Evolutionary conservation across 2,113 vertebrate genomes (phyloP).

Genomic region (Dromiciops gliroides): DNA sequence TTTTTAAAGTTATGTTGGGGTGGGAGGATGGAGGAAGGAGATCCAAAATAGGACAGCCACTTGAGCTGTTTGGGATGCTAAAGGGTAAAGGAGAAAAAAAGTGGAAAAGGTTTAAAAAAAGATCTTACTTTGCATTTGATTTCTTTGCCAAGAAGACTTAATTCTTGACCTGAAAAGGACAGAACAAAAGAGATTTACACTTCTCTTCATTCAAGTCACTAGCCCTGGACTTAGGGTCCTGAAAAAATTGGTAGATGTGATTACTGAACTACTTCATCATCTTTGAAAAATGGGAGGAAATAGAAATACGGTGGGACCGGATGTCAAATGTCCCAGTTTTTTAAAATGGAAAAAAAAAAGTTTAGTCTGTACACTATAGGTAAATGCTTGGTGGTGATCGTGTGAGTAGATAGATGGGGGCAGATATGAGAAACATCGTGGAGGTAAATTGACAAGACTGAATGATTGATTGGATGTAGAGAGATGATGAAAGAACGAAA

Average conservation of each 20-base stretch:
- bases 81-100: not conserved
- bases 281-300: not conserved
- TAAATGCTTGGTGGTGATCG: not conserved
- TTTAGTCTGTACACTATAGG: not conserved
- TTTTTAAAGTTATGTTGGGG: not conserved
- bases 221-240: not conserved
- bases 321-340: not conserved
- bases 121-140: not conserved
- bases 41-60: not conserved
- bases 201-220: not conserved
- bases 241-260: not conserved
- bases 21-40: not conserved
- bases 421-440: not conserved
- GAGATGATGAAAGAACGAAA: not conserved
- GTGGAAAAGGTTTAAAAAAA: not conserved
- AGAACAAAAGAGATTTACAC: not conserved
- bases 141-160: not conserved
- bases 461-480: not conserved
- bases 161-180: not conserved
- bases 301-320: not conserved
- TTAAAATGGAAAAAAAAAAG: too few species aligned
- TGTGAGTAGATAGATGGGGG: not conserved
- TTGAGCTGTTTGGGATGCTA: not conserved
- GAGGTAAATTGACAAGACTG: not conserved
- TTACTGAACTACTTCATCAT: not conserved